phyloP scores from a whole-genome alignment of 2,113 vertebrate genomes.

The Thomomys bottae region DNA sequence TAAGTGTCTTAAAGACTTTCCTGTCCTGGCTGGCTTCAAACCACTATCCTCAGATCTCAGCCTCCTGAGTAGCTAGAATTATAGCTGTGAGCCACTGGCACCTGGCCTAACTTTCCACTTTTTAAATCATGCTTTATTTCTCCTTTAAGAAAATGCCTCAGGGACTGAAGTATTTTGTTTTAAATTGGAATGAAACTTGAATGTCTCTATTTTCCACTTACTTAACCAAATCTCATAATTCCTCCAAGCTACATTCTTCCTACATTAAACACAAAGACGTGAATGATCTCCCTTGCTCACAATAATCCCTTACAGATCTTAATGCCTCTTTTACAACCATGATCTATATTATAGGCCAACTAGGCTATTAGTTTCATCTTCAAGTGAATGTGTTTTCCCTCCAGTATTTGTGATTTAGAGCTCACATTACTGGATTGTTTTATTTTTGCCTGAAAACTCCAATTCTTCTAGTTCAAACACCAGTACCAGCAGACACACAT shows the following conservation, averaged over 20 bases:
- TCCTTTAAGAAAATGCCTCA: slow-evolving; percentile 9
- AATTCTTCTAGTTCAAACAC: neutral
- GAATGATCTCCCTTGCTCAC: slow-evolving; percentile 11
- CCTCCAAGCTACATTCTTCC: slow-evolving; percentile 51
- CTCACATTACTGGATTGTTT: too few species aligned
- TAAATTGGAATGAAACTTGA: slow-evolving; percentile 59
- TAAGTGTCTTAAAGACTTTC: too few species aligned
- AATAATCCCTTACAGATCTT: slow-evolving; percentile 24
- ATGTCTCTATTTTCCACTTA: slow-evolving; percentile 63
- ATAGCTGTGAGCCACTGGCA: too few species aligned
- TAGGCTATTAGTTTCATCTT: slow-evolving; percentile 14
- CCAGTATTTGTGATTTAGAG: neutral
- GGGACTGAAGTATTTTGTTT: slow-evolving; percentile 30
- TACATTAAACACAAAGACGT: slow-evolving; percentile 33
- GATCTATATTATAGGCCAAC: neutral
- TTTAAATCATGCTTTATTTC: slow-evolving; percentile 42
- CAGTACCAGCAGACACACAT: too few species aligned
- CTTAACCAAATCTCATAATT: slow-evolving; percentile 61
- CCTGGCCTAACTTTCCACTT: neutral
- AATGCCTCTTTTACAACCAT: slow-evolving; percentile 6
- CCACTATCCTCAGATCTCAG: too few species aligned
- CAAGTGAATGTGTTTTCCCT: neutral
- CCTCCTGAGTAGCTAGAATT: too few species aligned
- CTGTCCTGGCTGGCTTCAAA: too few species aligned
- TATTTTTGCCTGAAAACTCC: neutral